Base-by-base conservation (phyloP, 37 sponge, comb jelly and placozoan species). In the Halichondria panicea region DNA sequence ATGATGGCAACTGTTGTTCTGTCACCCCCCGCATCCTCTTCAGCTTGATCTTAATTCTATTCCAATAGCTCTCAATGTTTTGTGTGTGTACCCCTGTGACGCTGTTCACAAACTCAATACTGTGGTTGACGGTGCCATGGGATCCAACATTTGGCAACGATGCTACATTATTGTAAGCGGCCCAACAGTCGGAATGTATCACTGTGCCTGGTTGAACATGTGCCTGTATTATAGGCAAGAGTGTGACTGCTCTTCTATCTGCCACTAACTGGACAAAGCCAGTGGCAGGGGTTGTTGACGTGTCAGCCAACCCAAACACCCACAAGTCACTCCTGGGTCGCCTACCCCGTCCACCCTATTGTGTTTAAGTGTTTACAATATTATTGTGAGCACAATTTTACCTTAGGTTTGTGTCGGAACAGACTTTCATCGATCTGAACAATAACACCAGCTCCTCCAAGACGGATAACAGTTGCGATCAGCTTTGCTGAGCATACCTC, bases 221-320 rank as follows among this genome's bases (percentile, higher is more conserved):
- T 0, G 46, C 52, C 33, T 77, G 74, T 28, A 91, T 87, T 19
- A 91, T 91, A 0, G 87, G 76, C 4, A 87, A 71, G 13, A 87
- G 58, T 0, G 92, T 91, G 22, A 72, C 79, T 36, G 87, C 84
- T 63, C 60, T 55, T 35, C 84, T 35, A 0, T 1, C 1, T 7
- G 33, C 39, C 0, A 91, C 92, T 6, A 87, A n/a, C 63, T 76
- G 58, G 84, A 87, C 83, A 40, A 74, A 87, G 21, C 83, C 88
- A 4, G 72, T 53, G 5, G 81, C 70, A 22, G 85, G 85, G 3
- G 22, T 18, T 4, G 15, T 57, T 4, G 61, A 56, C 5, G 72
- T 72, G 68, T 87, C 84, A 6, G 79, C 80, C 84, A 92, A 55
- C 0, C 92, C 81, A 68, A 92, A 92, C 7, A 87, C 92, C 92